These are phyloP conservation scores for Euthynnus affinis DNA, from an alignment of 2,797 vertebrate genomes.

Conservation along the genomic window DNA sequence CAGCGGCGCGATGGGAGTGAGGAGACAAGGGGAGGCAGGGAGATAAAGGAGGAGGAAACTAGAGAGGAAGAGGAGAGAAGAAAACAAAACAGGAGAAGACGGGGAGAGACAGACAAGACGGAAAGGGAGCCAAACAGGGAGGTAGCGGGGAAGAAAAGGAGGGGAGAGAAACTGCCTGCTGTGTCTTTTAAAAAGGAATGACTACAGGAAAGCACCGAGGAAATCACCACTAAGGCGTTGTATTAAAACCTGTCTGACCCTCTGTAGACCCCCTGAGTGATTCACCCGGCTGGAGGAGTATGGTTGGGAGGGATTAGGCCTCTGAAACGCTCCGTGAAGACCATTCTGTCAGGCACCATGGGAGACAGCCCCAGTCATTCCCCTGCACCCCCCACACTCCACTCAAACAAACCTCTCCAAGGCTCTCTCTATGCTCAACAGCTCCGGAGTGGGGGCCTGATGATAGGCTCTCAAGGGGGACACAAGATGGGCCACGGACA, in stretches of 20 bases:
- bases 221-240: slow-evolving; percentile 78
- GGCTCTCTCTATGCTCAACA: slow-evolving; percentile 75
- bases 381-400: slow-evolving; percentile 43
- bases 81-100: slow-evolving; percentile 66
- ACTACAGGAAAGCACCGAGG: slow-evolving; percentile 74
- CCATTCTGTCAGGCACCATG: slow-evolving; percentile 85
- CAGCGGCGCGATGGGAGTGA: slow-evolving; percentile 53
- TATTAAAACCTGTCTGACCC: slow-evolving; percentile 83
- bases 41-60: slow-evolving; percentile 69
- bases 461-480: slow-evolving; percentile 87
- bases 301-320: slow-evolving; percentile 83
- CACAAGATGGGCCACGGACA: slow-evolving; percentile 87
- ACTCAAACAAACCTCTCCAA: slow-evolving; percentile 74
- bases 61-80: slow-evolving; percentile 52
- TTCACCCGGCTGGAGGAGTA: slow-evolving; percentile 82
- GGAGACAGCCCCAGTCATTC: slow-evolving; percentile 80
- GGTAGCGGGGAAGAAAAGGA: slow-evolving; percentile 29
- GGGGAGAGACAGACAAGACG: slow-evolving; percentile 49
- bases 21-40: slow-evolving; percentile 64
- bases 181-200: slow-evolving; percentile 75
- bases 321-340: slow-evolving; percentile 88
- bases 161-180: slow-evolving; percentile 69
- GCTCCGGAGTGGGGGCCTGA: slow-evolving; percentile 84
- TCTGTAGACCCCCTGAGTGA: slow-evolving; percentile 78
- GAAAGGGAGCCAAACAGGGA: slow-evolving; percentile 46